A percentile compares a stretch with the other conserved stretches of the same genome.
Evolutionary conservation across 2,888 invertebrate species (phyloP).

Genomic region (Aproaerema taeniolella): DNA sequence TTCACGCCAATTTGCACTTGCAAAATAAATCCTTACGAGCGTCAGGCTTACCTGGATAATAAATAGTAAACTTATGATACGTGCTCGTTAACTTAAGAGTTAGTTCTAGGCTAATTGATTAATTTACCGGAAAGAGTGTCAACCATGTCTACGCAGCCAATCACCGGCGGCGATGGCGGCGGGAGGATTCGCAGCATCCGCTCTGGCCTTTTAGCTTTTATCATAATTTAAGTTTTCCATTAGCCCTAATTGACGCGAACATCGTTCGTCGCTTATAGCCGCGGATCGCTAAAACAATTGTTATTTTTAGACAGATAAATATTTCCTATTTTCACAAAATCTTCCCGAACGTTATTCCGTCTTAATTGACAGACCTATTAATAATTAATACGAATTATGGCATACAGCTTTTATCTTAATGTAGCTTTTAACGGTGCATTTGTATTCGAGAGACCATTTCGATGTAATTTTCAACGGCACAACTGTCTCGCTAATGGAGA

Average conservation of each 20-base stretch:
- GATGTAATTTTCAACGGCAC: conserved; percentile 57
- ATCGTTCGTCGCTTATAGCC: conserved; percentile 73
- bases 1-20: too few species aligned
- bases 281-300: conserved; percentile 59
- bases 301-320: conserved; percentile 71
- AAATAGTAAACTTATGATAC: background rate
- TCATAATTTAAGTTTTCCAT: conserved; percentile 78
- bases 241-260: conserved; percentile 75
- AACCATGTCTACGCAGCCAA: background rate
- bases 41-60: too few species aligned
- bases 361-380: conserved; percentile 72
- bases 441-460: conserved; percentile 63
- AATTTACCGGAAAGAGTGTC: too few species aligned
- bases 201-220: conserved; percentile 69
- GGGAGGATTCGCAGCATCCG: conserved; percentile 48
- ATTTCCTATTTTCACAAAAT: conserved; percentile 66
- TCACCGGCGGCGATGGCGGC: background rate
- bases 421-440: conserved; percentile 66
- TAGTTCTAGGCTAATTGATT: too few species aligned
- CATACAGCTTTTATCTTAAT: conserved; percentile 71
- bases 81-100: background rate
- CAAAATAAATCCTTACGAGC: background rate
- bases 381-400: conserved; percentile 72
- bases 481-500: conserved; percentile 63
- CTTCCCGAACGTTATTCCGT: conserved; percentile 50